A percentile compares a stretch with the other conserved stretches of the same genome.
phyloP scores from a whole-genome alignment of 1,140 invertebrate species.

The Sitobion miscanthi region DNA sequence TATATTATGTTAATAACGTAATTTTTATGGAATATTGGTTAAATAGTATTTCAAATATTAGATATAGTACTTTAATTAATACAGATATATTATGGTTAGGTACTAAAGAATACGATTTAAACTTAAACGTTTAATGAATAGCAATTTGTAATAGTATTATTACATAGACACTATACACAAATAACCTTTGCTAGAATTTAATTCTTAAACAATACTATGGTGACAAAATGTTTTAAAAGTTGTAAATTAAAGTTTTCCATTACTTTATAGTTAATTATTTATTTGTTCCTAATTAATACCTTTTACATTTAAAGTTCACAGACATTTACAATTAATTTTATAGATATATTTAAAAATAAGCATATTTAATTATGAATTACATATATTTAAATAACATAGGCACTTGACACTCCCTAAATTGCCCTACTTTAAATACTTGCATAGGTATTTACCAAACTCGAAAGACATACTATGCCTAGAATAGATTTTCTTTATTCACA shows the following conservation, averaged over 20 bases:
- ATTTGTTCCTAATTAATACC: not conserved
- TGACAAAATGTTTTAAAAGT: not conserved
- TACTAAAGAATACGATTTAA: not conserved
- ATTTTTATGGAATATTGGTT: no score
- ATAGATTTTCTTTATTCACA: not conserved
- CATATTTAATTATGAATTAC: not conserved
- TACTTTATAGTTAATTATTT: not conserved
- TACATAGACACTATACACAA: no score
- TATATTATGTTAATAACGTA: not conserved
- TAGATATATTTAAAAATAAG: not conserved
- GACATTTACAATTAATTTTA: not conserved
- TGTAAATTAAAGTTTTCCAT: not conserved
- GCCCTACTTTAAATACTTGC: not conserved
- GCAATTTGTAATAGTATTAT: not conserved
- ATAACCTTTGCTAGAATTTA: not conserved
- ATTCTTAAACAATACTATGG: not conserved
- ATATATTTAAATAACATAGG: not conserved
- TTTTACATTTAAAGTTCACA: not conserved
- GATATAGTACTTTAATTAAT: no score
- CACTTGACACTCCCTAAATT: not conserved
- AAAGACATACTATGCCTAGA: not conserved
- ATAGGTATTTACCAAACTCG: not conserved
- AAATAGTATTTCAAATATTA: no score
- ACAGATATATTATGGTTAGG: no score
- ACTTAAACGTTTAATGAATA: not conserved